Evolutionary conservation across 2,797 vertebrate genomes (phyloP), one percentile per base, ranked within the genome.

Genomic region (Tamandua tetradactyla): DNA sequence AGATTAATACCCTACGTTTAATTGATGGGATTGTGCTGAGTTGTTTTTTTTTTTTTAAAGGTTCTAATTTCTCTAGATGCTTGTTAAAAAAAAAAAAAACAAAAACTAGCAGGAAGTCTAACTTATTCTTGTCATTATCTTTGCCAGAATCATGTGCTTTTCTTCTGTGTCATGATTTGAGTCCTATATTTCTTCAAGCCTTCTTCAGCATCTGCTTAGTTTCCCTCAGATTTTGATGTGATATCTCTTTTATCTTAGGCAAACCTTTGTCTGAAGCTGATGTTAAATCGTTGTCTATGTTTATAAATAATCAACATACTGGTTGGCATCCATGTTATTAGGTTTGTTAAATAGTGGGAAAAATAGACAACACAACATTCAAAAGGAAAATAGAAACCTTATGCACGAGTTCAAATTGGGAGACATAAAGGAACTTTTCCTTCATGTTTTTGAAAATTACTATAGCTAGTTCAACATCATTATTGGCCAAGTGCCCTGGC

Each of bases 1-100:
- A 87, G 93, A 97, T 93, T 97, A 94, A 97, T 97, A 92, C 22
- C 25, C 85, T 96, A n/a, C 87, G 3, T 79, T 97, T 98, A 96
- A 97, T 87, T 97, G 95, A 97, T 98, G 89, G 92, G 91, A 93
- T 94, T 64, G 72, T 91, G 80, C 55, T 81, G 64, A 75, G 59
- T 88, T 62, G n/a, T 76, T 94, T 95, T 89, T 92, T 86, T 72
- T 87, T 64, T 95, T 97, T 74, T 76, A 47, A 91, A 96, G 86
- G 49, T 74, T 94, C 66, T 96, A 90, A 95, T 98, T 97, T 97
- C 86, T 95, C 68, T 91, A 96, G 93, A 84, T 22, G 35, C 23
- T 92, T 96, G 6, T 92, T 18, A 18, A 59, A 89, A 97, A 95
- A 93, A 96, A 95, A 87, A 75, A n/a, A n/a, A n/a, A n/a, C n/a